Base-by-base conservation (phyloP, 2,888 invertebrate species). In the Phyllotreta cruciferae region DNA sequence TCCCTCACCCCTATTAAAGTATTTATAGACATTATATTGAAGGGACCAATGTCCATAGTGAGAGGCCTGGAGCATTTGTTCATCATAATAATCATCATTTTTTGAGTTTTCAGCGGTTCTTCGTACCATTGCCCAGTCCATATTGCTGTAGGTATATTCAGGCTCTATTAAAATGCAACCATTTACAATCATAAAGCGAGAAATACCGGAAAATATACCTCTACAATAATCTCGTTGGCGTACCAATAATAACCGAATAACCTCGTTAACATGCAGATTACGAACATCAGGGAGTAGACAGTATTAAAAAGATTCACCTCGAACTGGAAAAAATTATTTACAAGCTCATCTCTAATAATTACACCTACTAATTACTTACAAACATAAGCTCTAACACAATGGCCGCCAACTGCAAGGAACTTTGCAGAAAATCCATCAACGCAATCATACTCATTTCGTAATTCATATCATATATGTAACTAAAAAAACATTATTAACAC, bases 401-500 rank as follows among this genome's bases (percentile, higher is more conserved):
- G 1, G 71, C 71, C 5, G 73, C 71, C 37, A 72, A 49, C 47
- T 73, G 73, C 8, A 73, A 34, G 6, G 73, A 73, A 60, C 71
- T 69, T 56, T 73, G 73, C 49, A 73, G 56, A 56, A 73, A 73
- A 55, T 73, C 73, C 50, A 70, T 63, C n/a, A 73, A 41, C 67
- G 71, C 70, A 3, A 73, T 65, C 44, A 70, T 65, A 54, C 65
- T 70, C 71, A 73, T 71, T 10, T 63, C 63, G 14, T 62, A 54
- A 45, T 73, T 73, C 44, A 70, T 72, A 6, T 66, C 68, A 9
- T 68, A 54, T 34, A 73, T 45, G 34, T 70, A 73, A 6, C 71
- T 71, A 56, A 66, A 69, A 55, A 5, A 9, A 52, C 35, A 52
- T 52, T 4, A 34, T 6, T 6, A 8, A 39, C 10, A 3, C 10